Evolutionary conservation across 2,888 invertebrate species (phyloP), one percentile per base, ranked within the genome.

Genomic region (Hypsopygia costalis): DNA sequence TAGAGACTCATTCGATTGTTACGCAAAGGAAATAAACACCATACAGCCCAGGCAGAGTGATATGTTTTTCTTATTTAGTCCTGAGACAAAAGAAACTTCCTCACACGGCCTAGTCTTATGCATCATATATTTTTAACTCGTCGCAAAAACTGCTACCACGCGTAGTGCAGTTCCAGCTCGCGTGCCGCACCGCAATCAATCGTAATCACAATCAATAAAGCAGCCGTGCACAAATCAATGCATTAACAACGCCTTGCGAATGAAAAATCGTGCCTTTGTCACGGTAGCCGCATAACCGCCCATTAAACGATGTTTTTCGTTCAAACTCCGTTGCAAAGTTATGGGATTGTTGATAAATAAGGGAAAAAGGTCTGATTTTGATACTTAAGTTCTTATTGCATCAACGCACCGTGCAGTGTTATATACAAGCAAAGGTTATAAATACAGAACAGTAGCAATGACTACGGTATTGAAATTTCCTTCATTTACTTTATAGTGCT

Each of bases 181-280:
- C 86, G 85, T 86, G 86, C 53, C 47, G 11, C 40, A 47, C 47
- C 28, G 67, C 69, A 68, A 86, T 86, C 81, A 76, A 85, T 85
- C 79, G 79, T 58, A 48, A 47, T 59, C 59, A 70, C 69, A 82
- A 86, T 86, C 86, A 85, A 87, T 86, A 81, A 68, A 73, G 62
- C 74, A 61, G 55, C 68, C 73, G 65, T 67, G 76, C 76, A 63
- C 66, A 81, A 85, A 87, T 86, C 86, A 85, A 86, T 85, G 83
- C 72, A 65, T 67, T 74, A 69, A 77, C 74, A 77, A 69, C 69
- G 56, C 53, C 46, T 58, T 47, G 47, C 53, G 51, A 56, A 57
- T 64, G 64, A 73, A 74, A 70, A 69, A 70, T 70, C 50, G 49
- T 49, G 58, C 56, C 49, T 62, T 53, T 65, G 55, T 61, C 65